Evolutionary conservation across 2,888 invertebrate species (phyloP).

Genomic region (Dicyrtoma fusca): DNA sequence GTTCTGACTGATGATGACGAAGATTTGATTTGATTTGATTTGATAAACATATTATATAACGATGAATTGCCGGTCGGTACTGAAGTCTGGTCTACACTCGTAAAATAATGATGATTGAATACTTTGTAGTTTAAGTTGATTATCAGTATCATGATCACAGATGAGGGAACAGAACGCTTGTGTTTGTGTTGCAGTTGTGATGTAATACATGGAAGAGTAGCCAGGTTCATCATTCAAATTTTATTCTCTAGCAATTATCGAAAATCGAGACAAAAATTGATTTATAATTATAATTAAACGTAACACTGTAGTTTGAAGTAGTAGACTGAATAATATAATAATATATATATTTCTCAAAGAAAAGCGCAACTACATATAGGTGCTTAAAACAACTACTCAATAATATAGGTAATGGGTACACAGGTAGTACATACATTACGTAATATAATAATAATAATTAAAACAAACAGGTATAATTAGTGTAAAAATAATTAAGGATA

Average conservation of each 20-base stretch:
- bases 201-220: neutral
- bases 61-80: too few relatives aligned
- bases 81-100: too few relatives aligned
- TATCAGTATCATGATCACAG: conserved; percentile 54
- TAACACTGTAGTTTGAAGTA: neutral
- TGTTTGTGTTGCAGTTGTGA: neutral
- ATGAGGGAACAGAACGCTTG: conserved; percentile 42
- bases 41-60: too few relatives aligned
- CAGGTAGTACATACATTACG: neutral
- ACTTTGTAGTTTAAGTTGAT: neutral
- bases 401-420: neutral
- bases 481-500: too few relatives aligned
- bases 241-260: conserved; percentile 1
- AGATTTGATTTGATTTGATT: too few relatives aligned
- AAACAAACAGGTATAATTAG: neutral
- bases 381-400: neutral
- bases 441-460: conserved; percentile 1
- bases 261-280: too few relatives aligned
- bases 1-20: too few relatives aligned
- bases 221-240: neutral
- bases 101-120: neutral
- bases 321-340: neutral
- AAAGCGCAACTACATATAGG: neutral
- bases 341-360: neutral
- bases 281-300: neutral